These are phyloP conservation scores for Acanthoscelides obtectus DNA, from an alignment of 2,888 invertebrate species.

Conservation along the genomic window DNA sequence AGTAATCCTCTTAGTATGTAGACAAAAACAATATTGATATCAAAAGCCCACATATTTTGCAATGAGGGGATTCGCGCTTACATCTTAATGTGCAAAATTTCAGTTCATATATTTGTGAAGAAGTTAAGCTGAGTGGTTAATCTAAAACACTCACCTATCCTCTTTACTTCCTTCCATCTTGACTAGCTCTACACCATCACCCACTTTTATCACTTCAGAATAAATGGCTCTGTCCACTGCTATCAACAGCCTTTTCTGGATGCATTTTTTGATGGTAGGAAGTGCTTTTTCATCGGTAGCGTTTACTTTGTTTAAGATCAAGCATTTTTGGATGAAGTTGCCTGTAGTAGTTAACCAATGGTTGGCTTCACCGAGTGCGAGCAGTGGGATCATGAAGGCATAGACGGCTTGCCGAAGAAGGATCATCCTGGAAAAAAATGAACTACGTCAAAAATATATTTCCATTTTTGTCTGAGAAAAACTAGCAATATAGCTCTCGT, in stretches of 20 bases:
- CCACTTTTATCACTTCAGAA: slow-evolving; percentile 59
- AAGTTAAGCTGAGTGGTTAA: too few relatives aligned
- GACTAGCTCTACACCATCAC: slow-evolving; percentile 60
- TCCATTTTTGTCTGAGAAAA: too few relatives aligned
- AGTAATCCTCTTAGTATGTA: too few relatives aligned
- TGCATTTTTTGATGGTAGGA: slow-evolving; percentile 56
- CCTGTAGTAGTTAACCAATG: neutral
- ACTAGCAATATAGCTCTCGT: too few relatives aligned
- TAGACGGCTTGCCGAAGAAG: neutral
- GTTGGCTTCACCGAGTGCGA: neutral
- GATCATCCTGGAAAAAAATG: neutral
- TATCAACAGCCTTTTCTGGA: slow-evolving; percentile 60
- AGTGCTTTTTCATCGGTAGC: neutral
- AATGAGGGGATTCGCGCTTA: too few relatives aligned
- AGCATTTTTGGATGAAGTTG: neutral
- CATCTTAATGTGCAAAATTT: too few relatives aligned
- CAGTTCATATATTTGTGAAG: too few relatives aligned
- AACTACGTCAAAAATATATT: too few relatives aligned
- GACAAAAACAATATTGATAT: too few relatives aligned
- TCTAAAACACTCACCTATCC: neutral
- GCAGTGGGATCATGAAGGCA: neutral
- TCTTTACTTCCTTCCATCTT: slow-evolving; percentile 14
- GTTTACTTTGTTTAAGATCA: neutral
- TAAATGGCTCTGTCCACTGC: slow-evolving; percentile 58
- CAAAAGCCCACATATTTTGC: too few relatives aligned